Base-by-base conservation (phyloP, 2,888 invertebrate genomes). In the Eumacrocentrus americanus region DNA sequence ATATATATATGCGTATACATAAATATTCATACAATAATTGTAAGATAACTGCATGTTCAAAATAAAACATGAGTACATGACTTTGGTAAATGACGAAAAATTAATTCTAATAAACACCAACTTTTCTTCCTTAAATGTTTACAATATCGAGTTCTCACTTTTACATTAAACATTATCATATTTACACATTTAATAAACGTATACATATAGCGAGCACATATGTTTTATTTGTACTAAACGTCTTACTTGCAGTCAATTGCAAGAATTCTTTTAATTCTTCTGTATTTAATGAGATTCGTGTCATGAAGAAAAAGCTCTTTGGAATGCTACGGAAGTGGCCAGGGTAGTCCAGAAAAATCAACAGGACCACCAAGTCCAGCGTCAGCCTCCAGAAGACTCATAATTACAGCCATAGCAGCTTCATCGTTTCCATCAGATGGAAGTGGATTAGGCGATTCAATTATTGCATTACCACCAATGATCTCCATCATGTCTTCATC, bases 391-490 rank as follows among this genome's bases (percentile, higher is more conserved):
- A 94, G 82, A 20, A 94, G 85, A 77, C 91, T 93, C 94, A 94
- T 94, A 70, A 94, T 92, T 67, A 94, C 93, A 1, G 94, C 92
- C 92, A 94, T 94, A 3, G 93, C 92, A 2, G 94, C 93, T 76
- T 94, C 94, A 70, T 94, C 92, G 76, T 91, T 92, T 38, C 91
- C 91, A 73, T 92, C 91, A 42, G 85, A 84, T 0, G 84, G 81
- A n/a, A 78, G 74, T 18, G 77, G 81, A 63, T 81, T 82, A 7
- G 83, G 79, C 7, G 82, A 83, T 72, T 82, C 81, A 64, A 78
- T 82, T 52, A 78, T 79, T 18, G 83, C 82, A 1, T 83, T 81
- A 57, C 82, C 83, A 47, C 84, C 84, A 71, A 87, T 87, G 77
- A 87, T 85, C 63, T 85, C 85, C 71, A 87, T 84, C 73, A 86